Evolutionary conservation across 2,797 vertebrate genomes (phyloP), one percentile per base, ranked within the genome.

Genomic region (Ispidina picta): DNA sequence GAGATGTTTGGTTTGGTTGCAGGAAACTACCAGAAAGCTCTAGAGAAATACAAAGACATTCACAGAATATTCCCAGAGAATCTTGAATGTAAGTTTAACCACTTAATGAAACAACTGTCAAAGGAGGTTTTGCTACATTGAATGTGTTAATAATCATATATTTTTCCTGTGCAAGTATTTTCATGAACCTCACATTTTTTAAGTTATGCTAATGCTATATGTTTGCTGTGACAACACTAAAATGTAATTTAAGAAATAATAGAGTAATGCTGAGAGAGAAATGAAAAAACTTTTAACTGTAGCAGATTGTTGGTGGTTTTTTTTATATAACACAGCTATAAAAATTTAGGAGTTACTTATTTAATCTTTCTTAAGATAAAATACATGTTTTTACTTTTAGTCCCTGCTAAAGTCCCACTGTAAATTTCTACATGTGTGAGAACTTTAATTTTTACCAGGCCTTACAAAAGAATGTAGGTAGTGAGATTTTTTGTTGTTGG

Each of bases 1-100:
- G 33, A 81, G 43, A 29, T 86, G 16, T 90, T 87, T 92, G n/a
- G 56, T 96, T 96, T 91, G 20, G 91, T 95, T 95, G 55, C 93
- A 99, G 99, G 99, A 96, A 99, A 99, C 97, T 99, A 99, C 96
- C 99, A 99, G 88, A 99, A 98, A 97, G 98, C 99, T 65, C 97
- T 99, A 92, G 98, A 99, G 86, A 99, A 98, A 3, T 99, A 99
- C 74, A 99, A 98, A 97, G 98, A 98, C 46, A 99, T 99, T 96
- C 98, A 99, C 89, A 97, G 97, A 96, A 99, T 97, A 96, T 99
- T 99, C 97, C 99, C 99, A 35, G 99, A 99, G 92, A 99, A 99
- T 48, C 97, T 98, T 65, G 99, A 99, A 98, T 99, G 99, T 99
- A 98, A 98, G 94, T 92, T 73, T 48, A 68, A 88, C 91, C 21